Evolutionary conservation across 2,888 invertebrate genomes (phyloP).

Genomic region (Zhengitettix transpicula): DNA sequence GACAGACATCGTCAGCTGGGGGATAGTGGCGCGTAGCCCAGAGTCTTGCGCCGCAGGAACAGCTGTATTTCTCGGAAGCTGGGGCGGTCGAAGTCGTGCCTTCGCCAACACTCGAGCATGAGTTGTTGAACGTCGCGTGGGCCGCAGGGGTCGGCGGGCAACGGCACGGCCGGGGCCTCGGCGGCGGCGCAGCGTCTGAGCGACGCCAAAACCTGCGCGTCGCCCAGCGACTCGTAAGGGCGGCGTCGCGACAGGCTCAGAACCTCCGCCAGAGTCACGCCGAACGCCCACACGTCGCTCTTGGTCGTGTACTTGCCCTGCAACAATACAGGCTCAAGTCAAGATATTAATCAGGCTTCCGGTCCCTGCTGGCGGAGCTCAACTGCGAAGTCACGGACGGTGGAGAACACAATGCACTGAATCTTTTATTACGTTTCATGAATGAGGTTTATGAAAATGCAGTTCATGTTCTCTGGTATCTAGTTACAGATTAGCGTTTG

Average conservation of each 20-base stretch:
- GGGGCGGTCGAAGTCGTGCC: neutral
- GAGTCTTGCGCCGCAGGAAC: neutral
- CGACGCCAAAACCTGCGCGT: neutral
- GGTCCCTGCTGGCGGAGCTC: no score
- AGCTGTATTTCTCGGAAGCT: neutral
- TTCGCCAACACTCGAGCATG: neutral
- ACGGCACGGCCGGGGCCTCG: neutral
- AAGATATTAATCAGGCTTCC: no score
- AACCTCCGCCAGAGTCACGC: neutral
- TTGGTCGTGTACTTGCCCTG: neutral
- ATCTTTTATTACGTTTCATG: no score
- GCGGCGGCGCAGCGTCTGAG: neutral
- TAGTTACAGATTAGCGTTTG: no score
- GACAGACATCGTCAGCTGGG: no score
- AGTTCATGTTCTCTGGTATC: no score
- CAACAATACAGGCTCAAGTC: neutral
- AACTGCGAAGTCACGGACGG: no score
- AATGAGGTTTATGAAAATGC: no score
- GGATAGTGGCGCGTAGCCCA: neutral
- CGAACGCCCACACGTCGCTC: neutral
- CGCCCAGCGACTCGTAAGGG: neutral
- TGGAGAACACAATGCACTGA: no score
- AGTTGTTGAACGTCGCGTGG: neutral
- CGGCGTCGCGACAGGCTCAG: neutral
- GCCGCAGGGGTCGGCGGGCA: neutral